A percentile compares a stretch with the other conserved stretches of the same genome.
phyloP scores from a whole-genome alignment of 2,797 vertebrate genomes.

The Enteromius afrohamiltoni region DNA sequence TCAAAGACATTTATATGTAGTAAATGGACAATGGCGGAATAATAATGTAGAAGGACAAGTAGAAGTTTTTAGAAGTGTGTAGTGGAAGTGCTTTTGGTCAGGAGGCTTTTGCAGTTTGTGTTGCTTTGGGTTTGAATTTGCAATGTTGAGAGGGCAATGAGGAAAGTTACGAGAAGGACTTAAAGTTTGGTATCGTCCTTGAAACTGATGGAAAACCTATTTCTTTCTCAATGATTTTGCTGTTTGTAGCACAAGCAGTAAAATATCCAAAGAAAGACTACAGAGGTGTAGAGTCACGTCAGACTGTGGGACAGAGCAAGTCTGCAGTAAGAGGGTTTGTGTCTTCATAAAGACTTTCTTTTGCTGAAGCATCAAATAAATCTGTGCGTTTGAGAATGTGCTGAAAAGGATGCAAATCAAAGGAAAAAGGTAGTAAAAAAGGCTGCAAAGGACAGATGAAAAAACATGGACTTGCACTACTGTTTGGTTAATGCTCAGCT shows the following conservation, averaged over 20 bases:
- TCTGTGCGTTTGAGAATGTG: constrained; percentile 4
- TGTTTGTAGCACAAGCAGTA: constrained; percentile 7
- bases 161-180: constrained; percentile 67
- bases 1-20: constrained; percentile 35
- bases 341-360: not conserved
- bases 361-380: constrained; percentile 4
- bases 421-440: not conserved
- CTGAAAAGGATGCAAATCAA: constrained; percentile 4
- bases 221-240: constrained; percentile 21
- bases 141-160: constrained; percentile 64
- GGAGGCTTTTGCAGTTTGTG: constrained; percentile 64
- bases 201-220: constrained; percentile 27
- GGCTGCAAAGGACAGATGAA: not conserved
- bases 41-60: constrained; percentile 56
- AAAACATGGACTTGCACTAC: constrained; percentile 26
- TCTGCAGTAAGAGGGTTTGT: constrained; percentile 5
- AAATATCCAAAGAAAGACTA: constrained; percentile 24
- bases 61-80: constrained; percentile 52
- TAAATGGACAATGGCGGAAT: constrained; percentile 54
- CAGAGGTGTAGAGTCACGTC: constrained; percentile 29
- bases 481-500: constrained; percentile 10
- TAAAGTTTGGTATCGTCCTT: not conserved
- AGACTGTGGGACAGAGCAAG: constrained; percentile 46
- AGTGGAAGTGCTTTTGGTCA: constrained; percentile 49
- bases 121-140: constrained; percentile 66